These are phyloP conservation scores for Macrophya alboannulata DNA, from an alignment of 2,888 invertebrate genomes.

Conservation along the genomic window DNA sequence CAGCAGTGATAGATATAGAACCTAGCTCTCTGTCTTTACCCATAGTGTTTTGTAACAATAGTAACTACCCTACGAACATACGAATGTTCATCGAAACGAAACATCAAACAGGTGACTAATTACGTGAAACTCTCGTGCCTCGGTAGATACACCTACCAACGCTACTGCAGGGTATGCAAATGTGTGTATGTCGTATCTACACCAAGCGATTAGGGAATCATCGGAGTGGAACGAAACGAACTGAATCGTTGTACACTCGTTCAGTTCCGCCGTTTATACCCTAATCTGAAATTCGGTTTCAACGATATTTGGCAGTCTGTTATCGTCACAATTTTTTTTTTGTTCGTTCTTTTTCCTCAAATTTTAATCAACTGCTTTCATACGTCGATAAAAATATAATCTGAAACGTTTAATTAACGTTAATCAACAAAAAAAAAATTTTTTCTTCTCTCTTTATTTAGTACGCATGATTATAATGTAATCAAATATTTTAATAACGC, in stretches of 20 bases:
- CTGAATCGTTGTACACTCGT: background rate
- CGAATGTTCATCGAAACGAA: conserved; percentile 11
- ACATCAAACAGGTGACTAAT: conserved; percentile 22
- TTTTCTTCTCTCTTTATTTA: too few species aligned
- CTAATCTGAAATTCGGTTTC: background rate
- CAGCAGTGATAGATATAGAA: background rate
- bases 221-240: conserved; percentile 30
- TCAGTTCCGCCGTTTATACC: background rate
- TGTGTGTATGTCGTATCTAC: too few species aligned
- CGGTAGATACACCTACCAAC: background rate
- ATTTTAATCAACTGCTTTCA: too few species aligned
- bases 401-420: too few species aligned
- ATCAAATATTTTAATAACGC: background rate
- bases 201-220: conserved; percentile 8
- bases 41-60: background rate
- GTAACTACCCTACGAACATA: too few species aligned
- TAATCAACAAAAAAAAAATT: too few species aligned
- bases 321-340: background rate
- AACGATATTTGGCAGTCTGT: background rate
- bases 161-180: background rate
- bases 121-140: background rate
- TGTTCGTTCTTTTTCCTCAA: background rate
- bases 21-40: background rate
- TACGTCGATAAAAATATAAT: too few species aligned
- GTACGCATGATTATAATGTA: too few species aligned